Conservation (phyloP, 92 coral and sea anemone species). For the Phymanthus crucifer region DNA sequence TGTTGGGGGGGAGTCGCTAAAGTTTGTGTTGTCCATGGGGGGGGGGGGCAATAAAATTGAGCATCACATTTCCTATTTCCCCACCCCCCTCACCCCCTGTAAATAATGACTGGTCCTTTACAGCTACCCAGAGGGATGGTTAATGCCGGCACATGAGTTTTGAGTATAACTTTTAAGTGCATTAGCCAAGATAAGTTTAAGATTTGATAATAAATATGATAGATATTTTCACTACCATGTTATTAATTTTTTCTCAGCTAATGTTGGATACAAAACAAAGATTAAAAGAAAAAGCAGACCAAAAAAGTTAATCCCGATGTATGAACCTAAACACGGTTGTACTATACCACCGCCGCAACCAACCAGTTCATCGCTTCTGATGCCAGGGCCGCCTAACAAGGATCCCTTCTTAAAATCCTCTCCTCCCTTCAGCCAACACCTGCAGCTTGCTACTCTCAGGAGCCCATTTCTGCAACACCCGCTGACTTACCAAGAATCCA, state of each 20-base stretch:
- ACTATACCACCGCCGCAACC: neutral
- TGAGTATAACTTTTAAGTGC: too few relatives aligned
- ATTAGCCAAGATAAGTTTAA: too few relatives aligned
- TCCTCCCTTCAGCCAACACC: neutral
- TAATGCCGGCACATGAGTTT: too few relatives aligned
- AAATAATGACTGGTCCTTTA: too few relatives aligned
- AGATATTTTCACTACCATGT: neutral
- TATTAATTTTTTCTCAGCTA: conserved; percentile 1
- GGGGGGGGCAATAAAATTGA: too few relatives aligned
- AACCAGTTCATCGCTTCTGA: neutral
- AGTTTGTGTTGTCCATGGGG: too few relatives aligned
- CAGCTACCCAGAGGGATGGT: too few relatives aligned
- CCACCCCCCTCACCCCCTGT: too few relatives aligned
- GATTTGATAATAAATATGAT: too few relatives aligned
- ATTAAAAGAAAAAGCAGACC: conserved; percentile 20
- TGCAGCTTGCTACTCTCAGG: neutral
- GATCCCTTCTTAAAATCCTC: too few relatives aligned
- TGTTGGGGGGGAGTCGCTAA: too few relatives aligned
- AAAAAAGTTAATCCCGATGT: conserved; percentile 1
- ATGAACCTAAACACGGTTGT: neutral
- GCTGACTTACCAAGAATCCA: neutral
- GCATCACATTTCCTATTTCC: too few relatives aligned
- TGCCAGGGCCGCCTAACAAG: neutral
- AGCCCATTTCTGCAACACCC: neutral
- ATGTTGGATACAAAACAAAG: conserved; percentile 23